phyloP scores from a whole-genome alignment of 2,113 vertebrate species.

The Perccottus glenii region DNA sequence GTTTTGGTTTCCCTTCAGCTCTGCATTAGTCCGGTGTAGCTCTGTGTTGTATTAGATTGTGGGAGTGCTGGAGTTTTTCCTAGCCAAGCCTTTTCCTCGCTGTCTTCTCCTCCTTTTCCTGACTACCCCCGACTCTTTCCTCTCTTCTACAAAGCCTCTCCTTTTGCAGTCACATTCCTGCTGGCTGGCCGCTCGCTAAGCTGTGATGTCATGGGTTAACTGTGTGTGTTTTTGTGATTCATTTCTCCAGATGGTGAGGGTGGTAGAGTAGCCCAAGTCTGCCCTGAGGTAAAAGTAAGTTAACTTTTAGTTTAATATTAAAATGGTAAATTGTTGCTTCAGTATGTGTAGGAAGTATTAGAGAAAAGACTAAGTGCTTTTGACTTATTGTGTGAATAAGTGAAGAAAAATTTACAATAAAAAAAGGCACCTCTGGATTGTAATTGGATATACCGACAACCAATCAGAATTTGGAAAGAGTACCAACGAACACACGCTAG shows the following conservation, averaged over 20 bases:
- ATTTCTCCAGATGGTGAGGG: slow-evolving; percentile 50
- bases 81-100: slow-evolving; percentile 73
- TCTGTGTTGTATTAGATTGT: slow-evolving; percentile 54
- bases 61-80: slow-evolving; percentile 64
- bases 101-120: slow-evolving; percentile 72
- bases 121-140: slow-evolving; percentile 69
- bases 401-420: no score
- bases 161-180: slow-evolving; percentile 72
- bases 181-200: slow-evolving; percentile 41
- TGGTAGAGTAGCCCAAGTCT: background rate
- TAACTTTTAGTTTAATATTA: no score
- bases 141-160: slow-evolving; percentile 77
- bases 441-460: no score
- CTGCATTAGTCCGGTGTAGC: slow-evolving; percentile 22
- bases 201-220: slow-evolving; percentile 72
- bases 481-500: no score
- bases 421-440: no score
- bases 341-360: no score
- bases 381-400: no score
- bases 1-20: slow-evolving; percentile 31
- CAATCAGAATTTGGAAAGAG: background rate
- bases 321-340: background rate
- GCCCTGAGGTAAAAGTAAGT: background rate
- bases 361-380: no score
- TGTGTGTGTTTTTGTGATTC: slow-evolving; percentile 39